Evolutionary conservation across 2,888 invertebrate genomes (phyloP).

Genomic region (Apodemia zela): DNA sequence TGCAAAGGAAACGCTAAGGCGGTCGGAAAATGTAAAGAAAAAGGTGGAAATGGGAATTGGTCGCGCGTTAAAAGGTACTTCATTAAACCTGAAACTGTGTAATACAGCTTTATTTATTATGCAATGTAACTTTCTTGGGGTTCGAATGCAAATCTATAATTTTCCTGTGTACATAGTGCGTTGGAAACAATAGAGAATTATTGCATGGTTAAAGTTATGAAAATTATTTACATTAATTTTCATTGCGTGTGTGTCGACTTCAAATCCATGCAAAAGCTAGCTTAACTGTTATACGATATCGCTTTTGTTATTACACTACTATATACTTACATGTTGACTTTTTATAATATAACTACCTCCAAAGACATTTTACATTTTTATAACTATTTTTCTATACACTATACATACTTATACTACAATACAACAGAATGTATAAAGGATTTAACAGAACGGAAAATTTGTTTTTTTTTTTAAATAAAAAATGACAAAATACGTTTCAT

Average conservation of each 20-base stretch:
- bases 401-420: too few relatives aligned
- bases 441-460: too few relatives aligned
- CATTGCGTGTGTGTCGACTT: conserved; percentile 2
- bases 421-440: too few relatives aligned
- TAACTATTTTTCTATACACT: too few relatives aligned
- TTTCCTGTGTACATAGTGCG: conserved; percentile 8
- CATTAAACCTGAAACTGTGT: conserved; percentile 30
- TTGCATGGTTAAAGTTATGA: not conserved
- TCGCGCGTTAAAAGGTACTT: conserved; percentile 32
- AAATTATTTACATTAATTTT: conserved; percentile 5
- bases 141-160: conserved; percentile 23
- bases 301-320: too few relatives aligned
- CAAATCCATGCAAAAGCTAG: not conserved
- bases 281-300: not conserved
- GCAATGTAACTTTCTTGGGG: conserved; percentile 31
- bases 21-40: conserved; percentile 70
- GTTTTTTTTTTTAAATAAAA: too few relatives aligned
- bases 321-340: too few relatives aligned
- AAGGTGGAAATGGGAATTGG: conserved; percentile 46
- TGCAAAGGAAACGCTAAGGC: conserved; percentile 59
- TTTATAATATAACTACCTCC: too few relatives aligned
- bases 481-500: too few relatives aligned
- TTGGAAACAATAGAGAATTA: conserved; percentile 3
- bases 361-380: too few relatives aligned
- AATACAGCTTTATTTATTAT: conserved; percentile 30